phyloP scores from a whole-genome alignment of 2,113 vertebrate species.

The Lagopus leucura region DNA sequence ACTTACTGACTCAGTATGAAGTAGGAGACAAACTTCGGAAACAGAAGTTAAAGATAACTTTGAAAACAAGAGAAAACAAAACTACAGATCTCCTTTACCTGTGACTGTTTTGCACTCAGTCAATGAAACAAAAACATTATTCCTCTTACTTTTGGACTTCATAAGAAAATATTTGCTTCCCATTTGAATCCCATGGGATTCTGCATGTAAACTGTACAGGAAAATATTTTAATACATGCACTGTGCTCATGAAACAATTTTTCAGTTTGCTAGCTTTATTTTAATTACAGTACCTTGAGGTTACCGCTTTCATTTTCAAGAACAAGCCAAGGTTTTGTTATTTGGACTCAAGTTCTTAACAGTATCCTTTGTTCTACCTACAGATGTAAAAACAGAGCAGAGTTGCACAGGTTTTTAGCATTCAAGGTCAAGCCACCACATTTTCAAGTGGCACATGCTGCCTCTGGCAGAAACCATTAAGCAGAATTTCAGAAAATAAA shows the following conservation, averaged over 20 bases:
- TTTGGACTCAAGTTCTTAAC: background rate
- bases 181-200: fast-evolving
- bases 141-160: background rate
- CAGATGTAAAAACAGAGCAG: background rate
- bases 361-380: background rate
- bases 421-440: slow-evolving; percentile 13
- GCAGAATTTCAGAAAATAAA: slow-evolving; percentile 35
- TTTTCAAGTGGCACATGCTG: background rate
- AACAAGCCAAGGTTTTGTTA: background rate
- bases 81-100: background rate
- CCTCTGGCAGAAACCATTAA: slow-evolving; percentile 55
- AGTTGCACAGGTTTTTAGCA: background rate
- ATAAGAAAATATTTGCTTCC: background rate
- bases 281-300: background rate
- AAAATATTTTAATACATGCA: background rate
- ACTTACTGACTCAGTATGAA: background rate
- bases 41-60: background rate
- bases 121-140: background rate
- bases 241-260: background rate
- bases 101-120: background rate
- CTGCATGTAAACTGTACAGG: background rate
- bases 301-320: background rate
- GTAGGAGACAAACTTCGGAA: background rate
- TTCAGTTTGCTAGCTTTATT: background rate
- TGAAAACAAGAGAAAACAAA: background rate